phyloP scores from a whole-genome alignment of 2,797 vertebrate genomes.

The Rhabdophis nuchalis region DNA sequence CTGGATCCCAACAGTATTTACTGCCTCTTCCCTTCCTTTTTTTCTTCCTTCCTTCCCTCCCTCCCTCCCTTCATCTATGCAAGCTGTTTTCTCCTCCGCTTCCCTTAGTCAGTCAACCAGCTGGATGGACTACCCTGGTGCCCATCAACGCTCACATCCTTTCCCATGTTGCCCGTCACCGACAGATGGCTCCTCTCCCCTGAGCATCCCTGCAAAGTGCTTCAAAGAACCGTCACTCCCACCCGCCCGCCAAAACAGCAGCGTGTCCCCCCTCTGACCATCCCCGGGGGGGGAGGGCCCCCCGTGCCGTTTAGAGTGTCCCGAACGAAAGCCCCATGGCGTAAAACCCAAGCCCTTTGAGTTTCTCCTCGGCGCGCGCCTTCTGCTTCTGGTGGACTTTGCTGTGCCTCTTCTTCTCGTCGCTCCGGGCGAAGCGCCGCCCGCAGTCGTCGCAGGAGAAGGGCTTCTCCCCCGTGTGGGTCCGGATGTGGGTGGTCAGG shows the following conservation, averaged over 20 bases:
- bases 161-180: background rate
- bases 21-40: background rate
- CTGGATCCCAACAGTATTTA: background rate
- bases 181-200: slow-evolving; percentile 13
- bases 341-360: slow-evolving; percentile 79
- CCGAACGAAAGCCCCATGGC: slow-evolving; percentile 72
- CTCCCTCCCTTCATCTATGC: background rate
- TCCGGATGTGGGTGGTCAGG: slow-evolving; percentile 96
- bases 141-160: background rate
- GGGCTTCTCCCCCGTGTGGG: slow-evolving; percentile 97
- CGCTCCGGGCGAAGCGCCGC: slow-evolving; percentile 90
- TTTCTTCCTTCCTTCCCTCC: background rate
- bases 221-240: background rate
- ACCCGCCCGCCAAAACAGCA: background rate
- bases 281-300: background rate
- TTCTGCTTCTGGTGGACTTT: slow-evolving; percentile 96
- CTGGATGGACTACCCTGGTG: background rate
- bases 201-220: slow-evolving; percentile 19
- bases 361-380: slow-evolving; percentile 92
- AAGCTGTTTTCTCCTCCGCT: background rate
- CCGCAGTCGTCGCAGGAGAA: slow-evolving; percentile 97
- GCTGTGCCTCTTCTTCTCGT: slow-evolving; percentile 93
- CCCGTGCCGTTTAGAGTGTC: slow-evolving; percentile 43
- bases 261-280: background rate
- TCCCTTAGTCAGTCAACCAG: background rate